phyloP scores from a whole-genome alignment of 2,797 vertebrate species.

The Phalanger gymnotis region DNA sequence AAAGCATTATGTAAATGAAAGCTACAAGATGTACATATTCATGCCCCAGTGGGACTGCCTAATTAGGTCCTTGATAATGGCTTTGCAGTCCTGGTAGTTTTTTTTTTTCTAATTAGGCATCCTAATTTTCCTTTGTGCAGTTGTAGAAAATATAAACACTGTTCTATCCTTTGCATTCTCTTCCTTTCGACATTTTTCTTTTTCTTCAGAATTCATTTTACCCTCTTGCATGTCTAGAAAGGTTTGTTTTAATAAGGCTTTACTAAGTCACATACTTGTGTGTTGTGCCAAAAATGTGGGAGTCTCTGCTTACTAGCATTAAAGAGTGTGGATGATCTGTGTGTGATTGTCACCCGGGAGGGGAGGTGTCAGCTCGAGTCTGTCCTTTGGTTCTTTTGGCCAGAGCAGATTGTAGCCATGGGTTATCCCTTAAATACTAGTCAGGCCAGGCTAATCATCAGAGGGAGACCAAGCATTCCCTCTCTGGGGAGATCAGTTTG shows the following conservation, averaged over 20 bases:
- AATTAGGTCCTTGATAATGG: slow-evolving; percentile 32
- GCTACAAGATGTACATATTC: not conserved
- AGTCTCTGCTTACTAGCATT: slow-evolving; percentile 37
- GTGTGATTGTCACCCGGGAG: slow-evolving; percentile 18
- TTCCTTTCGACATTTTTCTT: slow-evolving; percentile 29
- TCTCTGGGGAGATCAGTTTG: slow-evolving; percentile 22
- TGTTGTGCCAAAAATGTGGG: slow-evolving; percentile 45
- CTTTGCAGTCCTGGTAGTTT: slow-evolving; percentile 19
- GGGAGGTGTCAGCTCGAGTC: not conserved
- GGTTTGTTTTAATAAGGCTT: slow-evolving; percentile 46
- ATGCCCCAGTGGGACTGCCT: slow-evolving; percentile 25
- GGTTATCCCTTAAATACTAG: slow-evolving; percentile 22
- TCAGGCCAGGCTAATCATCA: not conserved
- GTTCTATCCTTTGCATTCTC: slow-evolving; percentile 27
- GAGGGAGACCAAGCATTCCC: slow-evolving; percentile 43
- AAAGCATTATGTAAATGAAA: not conserved
- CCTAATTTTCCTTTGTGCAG: slow-evolving; percentile 45
- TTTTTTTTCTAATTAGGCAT: slow-evolving; percentile 30
- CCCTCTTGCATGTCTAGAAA: slow-evolving; percentile 42
- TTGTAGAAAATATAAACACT: not conserved
- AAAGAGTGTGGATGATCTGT: slow-evolving; percentile 31
- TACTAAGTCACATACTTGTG: slow-evolving; percentile 52
- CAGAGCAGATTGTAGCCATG: not conserved
- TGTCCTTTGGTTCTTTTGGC: slow-evolving; percentile 38
- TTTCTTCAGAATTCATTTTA: slow-evolving; percentile 47